Percentiles rank a stretch among this genome's conserved stretches.
These are phyloP conservation scores for Lamprotornis superbus DNA, from an alignment of 2,113 vertebrate species.

Conservation along the genomic window DNA sequence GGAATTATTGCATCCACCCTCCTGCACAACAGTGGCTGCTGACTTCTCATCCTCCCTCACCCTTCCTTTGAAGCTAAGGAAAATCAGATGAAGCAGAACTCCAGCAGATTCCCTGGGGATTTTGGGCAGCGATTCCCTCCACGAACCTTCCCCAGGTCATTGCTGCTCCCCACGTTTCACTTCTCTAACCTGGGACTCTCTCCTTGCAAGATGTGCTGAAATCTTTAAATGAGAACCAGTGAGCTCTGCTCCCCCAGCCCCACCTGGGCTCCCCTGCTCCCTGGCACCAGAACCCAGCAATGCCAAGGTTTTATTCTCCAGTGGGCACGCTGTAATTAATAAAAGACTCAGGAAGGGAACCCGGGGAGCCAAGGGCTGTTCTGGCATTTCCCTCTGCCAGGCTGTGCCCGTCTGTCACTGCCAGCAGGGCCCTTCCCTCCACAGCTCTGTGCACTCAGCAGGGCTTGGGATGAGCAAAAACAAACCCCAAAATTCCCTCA, in stretches of 20 bases:
- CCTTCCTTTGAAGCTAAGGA: neutral
- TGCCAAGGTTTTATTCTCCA: conserved; percentile 29
- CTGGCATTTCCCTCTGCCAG: conserved; percentile 32
- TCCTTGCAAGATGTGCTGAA: accelerated
- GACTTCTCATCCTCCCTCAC: neutral
- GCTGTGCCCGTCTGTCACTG: neutral
- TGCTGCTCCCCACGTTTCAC: neutral
- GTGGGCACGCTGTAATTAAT: conserved; percentile 57
- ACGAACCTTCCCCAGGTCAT: accelerated
- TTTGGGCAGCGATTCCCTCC: neutral
- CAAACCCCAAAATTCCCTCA: neutral
- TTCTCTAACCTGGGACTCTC: accelerated
- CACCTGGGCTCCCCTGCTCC: neutral
- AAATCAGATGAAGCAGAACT: neutral
- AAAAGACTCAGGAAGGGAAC: conserved; percentile 15
- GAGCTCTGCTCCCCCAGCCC: neutral
- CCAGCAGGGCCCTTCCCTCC: conserved; percentile 13
- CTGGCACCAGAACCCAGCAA: neutral
- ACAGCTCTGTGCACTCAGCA: neutral
- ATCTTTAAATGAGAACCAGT: accelerated
- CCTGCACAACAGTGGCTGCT: neutral
- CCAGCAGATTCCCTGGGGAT: neutral
- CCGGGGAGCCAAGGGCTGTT: conserved; percentile 16
- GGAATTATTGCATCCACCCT: neutral
- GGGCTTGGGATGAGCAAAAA: neutral